Conservation (phyloP, 2,797 vertebrate species). For the Nasua narica region DNA sequence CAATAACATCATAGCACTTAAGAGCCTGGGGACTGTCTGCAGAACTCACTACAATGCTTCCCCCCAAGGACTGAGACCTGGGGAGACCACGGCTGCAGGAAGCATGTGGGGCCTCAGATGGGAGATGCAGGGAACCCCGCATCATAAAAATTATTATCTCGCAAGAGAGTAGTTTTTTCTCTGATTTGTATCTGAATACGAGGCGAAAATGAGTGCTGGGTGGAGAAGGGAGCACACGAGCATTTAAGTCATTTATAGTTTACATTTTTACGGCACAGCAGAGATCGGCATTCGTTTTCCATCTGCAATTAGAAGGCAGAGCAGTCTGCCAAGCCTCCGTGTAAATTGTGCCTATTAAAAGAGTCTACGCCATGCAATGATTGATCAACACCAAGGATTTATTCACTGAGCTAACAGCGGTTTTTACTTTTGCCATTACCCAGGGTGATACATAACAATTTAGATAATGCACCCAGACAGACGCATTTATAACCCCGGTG, state of each 20-base stretch:
- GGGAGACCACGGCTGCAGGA: background rate
- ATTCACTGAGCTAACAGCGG: constrained; percentile 68
- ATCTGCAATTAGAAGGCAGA: constrained; percentile 74
- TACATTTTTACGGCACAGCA: constrained; percentile 73
- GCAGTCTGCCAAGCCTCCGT: constrained; percentile 63
- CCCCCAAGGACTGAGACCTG: background rate
- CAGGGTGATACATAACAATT: constrained; percentile 71
- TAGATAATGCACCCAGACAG: constrained; percentile 71
- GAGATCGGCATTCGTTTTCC: constrained; percentile 70
- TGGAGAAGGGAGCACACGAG: constrained; percentile 27
- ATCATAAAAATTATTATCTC: constrained; percentile 49
- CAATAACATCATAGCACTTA: background rate
- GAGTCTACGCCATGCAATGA: constrained; percentile 56
- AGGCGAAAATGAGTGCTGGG: constrained; percentile 59
- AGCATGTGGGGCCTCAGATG: background rate
- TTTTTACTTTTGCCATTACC: constrained; percentile 72
- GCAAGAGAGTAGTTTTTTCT: constrained; percentile 56
- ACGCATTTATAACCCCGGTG: constrained; percentile 63
- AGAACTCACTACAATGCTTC: background rate
- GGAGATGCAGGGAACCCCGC: background rate
- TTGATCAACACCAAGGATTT: constrained; percentile 76
- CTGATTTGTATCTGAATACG: constrained; percentile 52
- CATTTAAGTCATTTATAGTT: constrained; percentile 74
- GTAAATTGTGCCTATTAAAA: constrained; percentile 76
- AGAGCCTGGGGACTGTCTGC: background rate